A percentile compares a stretch with the other conserved stretches of the same genome.
These are phyloP conservation scores for Epinotia demarniana DNA, from an alignment of 2,888 invertebrate genomes.

Conservation along the genomic window DNA sequence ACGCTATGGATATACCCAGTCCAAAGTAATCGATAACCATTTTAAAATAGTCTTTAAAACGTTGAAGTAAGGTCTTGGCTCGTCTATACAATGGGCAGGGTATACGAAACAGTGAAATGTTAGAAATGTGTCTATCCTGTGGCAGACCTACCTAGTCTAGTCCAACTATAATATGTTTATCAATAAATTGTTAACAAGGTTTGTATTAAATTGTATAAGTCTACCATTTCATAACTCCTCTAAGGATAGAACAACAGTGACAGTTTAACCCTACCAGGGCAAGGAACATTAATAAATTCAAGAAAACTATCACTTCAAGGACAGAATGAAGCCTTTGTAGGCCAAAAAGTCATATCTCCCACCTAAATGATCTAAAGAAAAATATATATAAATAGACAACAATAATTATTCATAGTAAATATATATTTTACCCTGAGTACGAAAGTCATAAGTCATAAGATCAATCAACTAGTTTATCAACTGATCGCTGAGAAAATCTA, in stretches of 20 bases:
- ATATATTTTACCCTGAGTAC: conserved; percentile 79
- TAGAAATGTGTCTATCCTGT: conserved; percentile 37
- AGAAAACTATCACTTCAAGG: conserved; percentile 52
- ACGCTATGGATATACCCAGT: conserved; percentile 26
- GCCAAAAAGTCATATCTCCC: conserved; percentile 75
- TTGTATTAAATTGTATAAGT: conserved; percentile 60
- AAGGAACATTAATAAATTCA: conserved; percentile 56
- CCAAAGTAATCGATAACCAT: conserved; percentile 14
- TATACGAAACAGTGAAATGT: conserved; percentile 39
- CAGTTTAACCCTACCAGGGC: conserved; percentile 56
- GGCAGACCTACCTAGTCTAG: conserved; percentile 60
- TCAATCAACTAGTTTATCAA: conserved; percentile 62
- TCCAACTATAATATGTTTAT: conserved; percentile 70
- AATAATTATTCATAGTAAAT: conserved; percentile 61
- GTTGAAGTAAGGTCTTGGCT: conserved; percentile 22
- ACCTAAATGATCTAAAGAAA: conserved; percentile 69
- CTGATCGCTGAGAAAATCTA: conserved; percentile 69
- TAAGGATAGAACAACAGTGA: conserved; percentile 67
- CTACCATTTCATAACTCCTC: conserved; percentile 64
- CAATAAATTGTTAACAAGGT: conserved; percentile 72
- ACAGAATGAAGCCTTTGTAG: conserved; percentile 63
- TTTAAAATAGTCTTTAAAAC: conserved; percentile 20
- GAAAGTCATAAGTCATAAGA: conserved; percentile 83
- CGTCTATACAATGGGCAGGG: conserved; percentile 19
- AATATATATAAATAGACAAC: conserved; percentile 70